Evolutionary conservation across 2,888 invertebrate genomes (phyloP).

Genomic region (Apamea sordens): DNA sequence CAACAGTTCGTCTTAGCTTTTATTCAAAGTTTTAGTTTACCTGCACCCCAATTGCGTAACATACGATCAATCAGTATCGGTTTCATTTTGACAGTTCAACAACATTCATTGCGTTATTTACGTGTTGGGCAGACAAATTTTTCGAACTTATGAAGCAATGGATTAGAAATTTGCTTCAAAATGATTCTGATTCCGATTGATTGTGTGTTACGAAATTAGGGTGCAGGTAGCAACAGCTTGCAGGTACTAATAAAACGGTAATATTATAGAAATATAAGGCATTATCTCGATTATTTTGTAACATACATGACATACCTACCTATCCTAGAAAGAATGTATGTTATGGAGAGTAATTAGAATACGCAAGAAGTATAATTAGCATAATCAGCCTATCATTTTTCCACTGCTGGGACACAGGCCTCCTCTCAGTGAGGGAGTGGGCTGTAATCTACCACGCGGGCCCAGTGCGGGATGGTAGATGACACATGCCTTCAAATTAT

Average conservation of each 20-base stretch:
- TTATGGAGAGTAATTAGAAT: not conserved
- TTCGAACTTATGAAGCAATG: no score
- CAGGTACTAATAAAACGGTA: not conserved
- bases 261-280: not conserved
- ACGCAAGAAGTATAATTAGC: not conserved
- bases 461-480: not conserved
- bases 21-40: not conserved
- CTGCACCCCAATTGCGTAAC: no score
- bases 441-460: not conserved
- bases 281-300: not conserved
- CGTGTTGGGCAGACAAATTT: no score
- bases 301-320: no score
- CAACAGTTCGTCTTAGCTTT: not conserved
- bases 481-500: not conserved
- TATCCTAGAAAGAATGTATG: not conserved
- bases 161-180: no score
- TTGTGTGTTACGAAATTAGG: no score
- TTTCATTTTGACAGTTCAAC: no score
- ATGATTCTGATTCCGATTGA: no score
- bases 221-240: no score
- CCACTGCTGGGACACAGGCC: not conserved
- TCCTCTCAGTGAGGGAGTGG: not conserved
- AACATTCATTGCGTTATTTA: no score
- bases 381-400: not conserved
- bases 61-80: no score